Base-by-base conservation (phyloP, 2,113 vertebrate genomes). In the Zingel zingel region DNA sequence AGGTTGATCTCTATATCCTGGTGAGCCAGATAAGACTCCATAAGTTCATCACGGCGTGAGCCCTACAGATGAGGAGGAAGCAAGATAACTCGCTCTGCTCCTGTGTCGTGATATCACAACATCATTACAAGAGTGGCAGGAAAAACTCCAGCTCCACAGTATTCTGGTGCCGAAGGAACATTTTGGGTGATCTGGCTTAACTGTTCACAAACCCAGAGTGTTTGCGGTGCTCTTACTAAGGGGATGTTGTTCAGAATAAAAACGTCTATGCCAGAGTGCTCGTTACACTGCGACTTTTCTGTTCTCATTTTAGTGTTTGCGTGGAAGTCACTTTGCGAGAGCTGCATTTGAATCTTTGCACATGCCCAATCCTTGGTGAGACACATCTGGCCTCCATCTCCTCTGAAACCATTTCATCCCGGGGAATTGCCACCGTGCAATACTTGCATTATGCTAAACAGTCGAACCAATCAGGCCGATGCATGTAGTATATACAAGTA, bases 401-500 rank as follows among this genome's bases (percentile, higher is more conserved):
- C 58, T 79, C 74, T 68, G 67, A 68, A 88, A 89, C 81, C 73
- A 80, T 79, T 85, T 83, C 39, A 57, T 79, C 66, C 59, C 0
- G 4, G 63, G 90, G 86, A 88, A 79, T 73, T 80, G 74, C 79
- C 75, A 85, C 81, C 81, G 87, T 86, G 84, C 82, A 74, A 75
- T 73, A 84, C 69, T 84, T 79, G 76, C 87, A 88, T 90, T 87
- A 91, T 91, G 92, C 86, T 86, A 89, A 91, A 64, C 64, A 86
- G 87, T 71, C 51, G 63, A 86, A 89, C 79, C 74, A 90, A 88
- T 86, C 86, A 83, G 85, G 59, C 57, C 54, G 4, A 66, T 45
- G 45, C 83, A 82, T 84, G 86, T 77, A 83, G 70, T 76, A 75
- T 84, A 79, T 74, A 65, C 77, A 82, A 78, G 75, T 64, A 83